Evolutionary conservation across 2,888 invertebrate genomes (phyloP), one percentile per base, ranked within the genome.

Genomic region (Globia sparganii): DNA sequence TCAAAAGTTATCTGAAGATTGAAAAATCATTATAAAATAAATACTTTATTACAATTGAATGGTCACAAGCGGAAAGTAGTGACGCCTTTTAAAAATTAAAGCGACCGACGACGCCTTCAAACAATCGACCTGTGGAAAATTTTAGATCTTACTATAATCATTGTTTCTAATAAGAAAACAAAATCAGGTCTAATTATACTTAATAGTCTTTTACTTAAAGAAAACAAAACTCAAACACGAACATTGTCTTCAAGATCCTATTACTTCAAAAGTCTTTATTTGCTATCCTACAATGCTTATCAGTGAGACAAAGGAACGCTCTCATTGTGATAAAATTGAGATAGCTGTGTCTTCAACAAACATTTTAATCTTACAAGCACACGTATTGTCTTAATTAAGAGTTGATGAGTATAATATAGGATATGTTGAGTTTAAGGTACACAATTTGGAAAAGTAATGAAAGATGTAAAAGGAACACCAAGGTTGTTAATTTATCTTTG

Each of bases 271-370:
- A 40, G 37, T 53, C 34, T n/a, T 31, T 40, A 61, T 74, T 74
- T 62, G 21, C 34, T 37, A 37, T 49, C 49, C 58, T 59, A 64
- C 49, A 79, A 79, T 64, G 8, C 56, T 64, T 72, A 58, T 67
- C 61, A 28, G 9, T 25, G 6, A 71, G 9, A 80, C 81, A 79
- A 79, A 81, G 75, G 72, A 58, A 66, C 0, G 37, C 43, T 46
- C 67, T 67, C 56, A 74, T 81, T 81, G 65, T 46, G 62, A 77
- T 75, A 73, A 82, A 85, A 77, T 79, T 59, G 28, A 73, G 53
- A 80, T 79, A 73, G 73, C 65, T 40, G 65, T 58, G 71, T 79
- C 72, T 67, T 78, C 46, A 77, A 64, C 71, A 79, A 84, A 84
- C 80, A 68, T 40, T 73, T 84, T 77, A 69, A 56, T 81, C n/a